Evolutionary conservation across 1,140 invertebrate genomes (phyloP), one percentile per base, ranked within the genome.

Genomic region (Bombus impatiens): DNA sequence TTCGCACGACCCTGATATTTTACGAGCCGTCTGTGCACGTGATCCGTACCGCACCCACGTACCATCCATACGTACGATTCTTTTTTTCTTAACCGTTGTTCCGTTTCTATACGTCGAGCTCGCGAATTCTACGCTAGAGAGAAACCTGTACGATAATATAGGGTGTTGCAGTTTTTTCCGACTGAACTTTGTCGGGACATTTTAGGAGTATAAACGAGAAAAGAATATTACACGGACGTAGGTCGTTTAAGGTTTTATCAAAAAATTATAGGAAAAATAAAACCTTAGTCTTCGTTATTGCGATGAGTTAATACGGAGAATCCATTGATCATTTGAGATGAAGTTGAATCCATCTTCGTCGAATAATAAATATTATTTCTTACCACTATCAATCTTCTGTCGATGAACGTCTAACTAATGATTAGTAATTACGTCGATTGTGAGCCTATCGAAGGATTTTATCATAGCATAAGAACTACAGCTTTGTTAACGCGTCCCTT

Each of bases 1-100:
- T 89, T 89, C 88, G 78, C 88, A 89, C 88, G 88, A 89, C 77
- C 88, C 80, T 87, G 88, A 87, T 89, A 87, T 87, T 89, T 89
- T 87, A 87, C 86, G 67, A 89, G 47, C 68, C 37, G 2, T 28
- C 44, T 59, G 25, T 72, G n/a, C 82, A 71, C 44, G 37, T 62
- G 74, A 65, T 35, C 82, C 10, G 25, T 22, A 81, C 83, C 74
- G 59, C 84, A 40, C 68, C 87, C 88, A 88, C 65, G 67, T 67
- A 84, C 74, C 68, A 62, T 84, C 53, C 62, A 15, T n/a, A 25
- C 62, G 6, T n/a, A n/a, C 47, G 32, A 37, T 37, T 59, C 37
- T 62, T 78, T 62, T 62, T 40, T 37, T n/a, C 42, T 13, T 44
- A 42, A 1, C 25, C 37, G 22, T 10, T 40, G 12, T 13, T 40